Conservation (phyloP, 2,888 invertebrate genomes). For the Nemoura dubitans region DNA sequence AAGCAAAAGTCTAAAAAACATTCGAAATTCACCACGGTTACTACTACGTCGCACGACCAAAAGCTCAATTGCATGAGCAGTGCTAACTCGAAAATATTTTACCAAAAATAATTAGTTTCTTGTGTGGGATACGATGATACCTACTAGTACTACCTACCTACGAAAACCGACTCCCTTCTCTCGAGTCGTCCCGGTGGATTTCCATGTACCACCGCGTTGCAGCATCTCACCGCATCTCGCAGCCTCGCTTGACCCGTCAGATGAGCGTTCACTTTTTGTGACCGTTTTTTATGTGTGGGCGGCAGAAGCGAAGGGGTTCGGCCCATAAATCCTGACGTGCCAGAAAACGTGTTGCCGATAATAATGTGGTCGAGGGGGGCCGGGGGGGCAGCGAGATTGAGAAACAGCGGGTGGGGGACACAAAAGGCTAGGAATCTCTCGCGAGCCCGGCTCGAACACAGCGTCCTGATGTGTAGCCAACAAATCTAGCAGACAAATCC, state of each 20-base stretch:
- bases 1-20: too few species aligned
- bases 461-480: neutral
- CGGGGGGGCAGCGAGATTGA: neutral
- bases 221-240: too few species aligned
- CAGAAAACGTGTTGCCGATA: slow-evolving; percentile 36
- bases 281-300: slow-evolving; percentile 27
- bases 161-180: too few species aligned
- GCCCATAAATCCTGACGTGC: slow-evolving; percentile 33
- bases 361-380: slow-evolving; percentile 31
- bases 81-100: neutral
- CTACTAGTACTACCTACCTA: too few species aligned
- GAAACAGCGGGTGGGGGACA: slow-evolving; percentile 25
- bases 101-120: neutral
- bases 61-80: neutral
- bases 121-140: neutral
- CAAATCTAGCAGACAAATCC: neutral
- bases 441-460: neutral
- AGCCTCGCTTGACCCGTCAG: neutral
- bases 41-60: slow-evolving; percentile 1
- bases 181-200: neutral
- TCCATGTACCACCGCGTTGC: neutral
- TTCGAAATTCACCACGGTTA: neutral
- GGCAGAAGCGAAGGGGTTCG: slow-evolving; percentile 38
- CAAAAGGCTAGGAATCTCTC: slow-evolving; percentile 18
- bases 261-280: neutral